Evolutionary conservation across 2,888 invertebrate genomes (phyloP).

Genomic region (Hecatera dysodea): DNA sequence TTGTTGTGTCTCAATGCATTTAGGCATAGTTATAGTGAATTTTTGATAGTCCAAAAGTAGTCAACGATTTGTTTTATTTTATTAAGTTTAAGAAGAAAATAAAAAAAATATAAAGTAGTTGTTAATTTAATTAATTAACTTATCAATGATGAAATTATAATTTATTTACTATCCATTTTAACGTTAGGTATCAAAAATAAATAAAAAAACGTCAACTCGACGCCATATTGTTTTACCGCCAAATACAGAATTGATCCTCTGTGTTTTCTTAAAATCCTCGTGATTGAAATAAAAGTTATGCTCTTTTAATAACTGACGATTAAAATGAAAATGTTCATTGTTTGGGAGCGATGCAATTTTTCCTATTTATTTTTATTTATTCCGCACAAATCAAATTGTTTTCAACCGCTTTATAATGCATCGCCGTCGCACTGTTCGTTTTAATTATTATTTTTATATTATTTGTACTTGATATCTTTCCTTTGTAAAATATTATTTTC

Average conservation of each 20-base stretch:
- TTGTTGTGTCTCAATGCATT: constrained; percentile 13
- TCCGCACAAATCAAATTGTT: constrained; percentile 58
- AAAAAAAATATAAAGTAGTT: neutral
- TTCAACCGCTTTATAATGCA: constrained; percentile 15
- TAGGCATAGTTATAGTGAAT: constrained; percentile 22
- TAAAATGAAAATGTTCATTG: constrained; percentile 40
- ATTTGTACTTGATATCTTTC: constrained; percentile 48
- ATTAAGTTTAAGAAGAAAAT: neutral
- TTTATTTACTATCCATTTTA: neutral
- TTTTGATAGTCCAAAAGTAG: constrained; percentile 10
- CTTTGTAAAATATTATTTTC: constrained; percentile 63
- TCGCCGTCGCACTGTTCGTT: constrained; percentile 44
- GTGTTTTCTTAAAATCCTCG: constrained; percentile 15
- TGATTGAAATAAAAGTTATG: constrained; percentile 27
- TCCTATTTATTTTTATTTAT: constrained; percentile 57
- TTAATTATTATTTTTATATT: constrained; percentile 53
- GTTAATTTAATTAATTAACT: constrained; percentile 30
- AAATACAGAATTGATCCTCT: constrained; percentile 61
- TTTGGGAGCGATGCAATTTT: constrained; percentile 76
- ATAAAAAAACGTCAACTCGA: neutral
- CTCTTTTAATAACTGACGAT: constrained; percentile 62
- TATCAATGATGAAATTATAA: constrained; percentile 7
- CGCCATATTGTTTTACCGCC: constrained; percentile 65
- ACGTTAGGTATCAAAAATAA: neutral
- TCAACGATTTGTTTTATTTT: constrained; percentile 13